phyloP scores from a whole-genome alignment of 2,113 vertebrate genomes.

The Cyanoliseus patagonus region DNA sequence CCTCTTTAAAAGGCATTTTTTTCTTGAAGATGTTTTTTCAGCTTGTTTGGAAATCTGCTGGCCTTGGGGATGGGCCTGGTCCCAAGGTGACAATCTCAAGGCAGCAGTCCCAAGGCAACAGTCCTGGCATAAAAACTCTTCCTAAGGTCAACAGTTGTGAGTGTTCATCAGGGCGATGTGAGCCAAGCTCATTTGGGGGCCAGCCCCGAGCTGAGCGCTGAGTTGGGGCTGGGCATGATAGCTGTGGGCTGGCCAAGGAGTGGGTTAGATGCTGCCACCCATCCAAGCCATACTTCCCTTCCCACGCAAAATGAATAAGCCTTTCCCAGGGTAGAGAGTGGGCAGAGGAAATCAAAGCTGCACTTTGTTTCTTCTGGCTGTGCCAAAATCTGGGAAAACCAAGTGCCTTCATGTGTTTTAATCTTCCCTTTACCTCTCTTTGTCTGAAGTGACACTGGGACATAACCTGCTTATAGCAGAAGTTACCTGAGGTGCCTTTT shows the following conservation, averaged over 20 bases:
- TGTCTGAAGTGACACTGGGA: neutral
- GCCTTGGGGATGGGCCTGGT: neutral
- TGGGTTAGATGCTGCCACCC: neutral
- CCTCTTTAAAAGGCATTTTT: neutral
- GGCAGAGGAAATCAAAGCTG: neutral
- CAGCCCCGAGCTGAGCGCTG: rapidly evolving
- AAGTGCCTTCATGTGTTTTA: neutral
- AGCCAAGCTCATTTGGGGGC: rapidly evolving
- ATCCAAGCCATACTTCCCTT: neutral
- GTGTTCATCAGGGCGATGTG: neutral
- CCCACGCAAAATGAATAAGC: neutral
- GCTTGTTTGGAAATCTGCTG: neutral
- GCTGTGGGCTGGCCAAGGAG: rapidly evolving
- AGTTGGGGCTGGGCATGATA: neutral
- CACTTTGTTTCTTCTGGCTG: neutral
- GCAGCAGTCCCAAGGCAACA: neutral
- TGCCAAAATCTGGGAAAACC: neutral
- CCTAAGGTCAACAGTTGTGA: rapidly evolving
- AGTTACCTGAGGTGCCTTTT: neutral
- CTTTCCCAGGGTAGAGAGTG: neutral
- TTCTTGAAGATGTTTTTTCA: neutral
- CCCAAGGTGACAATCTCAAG: neutral
- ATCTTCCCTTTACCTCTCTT: neutral
- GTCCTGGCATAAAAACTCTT: neutral
- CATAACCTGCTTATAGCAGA: neutral